Percentiles rank a stretch among this genome's conserved stretches.
These are phyloP conservation scores for Micromesistius poutassou DNA, from an alignment of 2,797 vertebrate genomes.

Conservation along the genomic window DNA sequence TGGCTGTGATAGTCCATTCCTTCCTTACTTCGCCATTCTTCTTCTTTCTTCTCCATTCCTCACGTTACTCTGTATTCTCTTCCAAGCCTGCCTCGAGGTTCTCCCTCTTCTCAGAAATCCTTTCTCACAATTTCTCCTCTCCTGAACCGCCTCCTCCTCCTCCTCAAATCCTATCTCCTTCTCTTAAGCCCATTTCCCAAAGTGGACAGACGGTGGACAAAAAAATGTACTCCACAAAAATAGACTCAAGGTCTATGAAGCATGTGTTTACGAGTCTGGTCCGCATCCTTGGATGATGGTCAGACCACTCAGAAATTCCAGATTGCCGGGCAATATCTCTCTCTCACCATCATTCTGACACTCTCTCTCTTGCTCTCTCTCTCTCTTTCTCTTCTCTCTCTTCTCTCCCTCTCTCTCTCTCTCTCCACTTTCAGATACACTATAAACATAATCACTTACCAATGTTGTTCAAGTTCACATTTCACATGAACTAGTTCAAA, in stretches of 20 bases:
- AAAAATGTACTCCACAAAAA: too few species aligned
- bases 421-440: too few species aligned
- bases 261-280: not conserved
- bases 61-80: not conserved
- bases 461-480: too few species aligned
- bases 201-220: not conserved
- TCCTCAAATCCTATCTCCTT: conserved; percentile 2
- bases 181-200: not conserved
- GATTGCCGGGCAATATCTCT: too few species aligned
- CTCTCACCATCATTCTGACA: too few species aligned
- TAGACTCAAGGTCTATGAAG: too few species aligned
- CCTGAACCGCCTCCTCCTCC: conserved; percentile 13
- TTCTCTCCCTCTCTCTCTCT: too few species aligned
- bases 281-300: not conserved
- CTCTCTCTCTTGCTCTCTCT: too few species aligned
- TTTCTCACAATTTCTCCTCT: conserved; percentile 47
- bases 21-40: not conserved
- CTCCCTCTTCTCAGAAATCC: not conserved
- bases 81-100: not conserved
- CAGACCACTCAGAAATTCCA: too few species aligned
- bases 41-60: not conserved
- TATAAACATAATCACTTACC: too few species aligned
- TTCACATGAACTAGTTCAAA: too few species aligned
- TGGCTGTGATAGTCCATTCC: not conserved
- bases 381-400: too few species aligned